phyloP scores from a whole-genome alignment of 2,113 vertebrate genomes.

The Chaenogobius annularis region DNA sequence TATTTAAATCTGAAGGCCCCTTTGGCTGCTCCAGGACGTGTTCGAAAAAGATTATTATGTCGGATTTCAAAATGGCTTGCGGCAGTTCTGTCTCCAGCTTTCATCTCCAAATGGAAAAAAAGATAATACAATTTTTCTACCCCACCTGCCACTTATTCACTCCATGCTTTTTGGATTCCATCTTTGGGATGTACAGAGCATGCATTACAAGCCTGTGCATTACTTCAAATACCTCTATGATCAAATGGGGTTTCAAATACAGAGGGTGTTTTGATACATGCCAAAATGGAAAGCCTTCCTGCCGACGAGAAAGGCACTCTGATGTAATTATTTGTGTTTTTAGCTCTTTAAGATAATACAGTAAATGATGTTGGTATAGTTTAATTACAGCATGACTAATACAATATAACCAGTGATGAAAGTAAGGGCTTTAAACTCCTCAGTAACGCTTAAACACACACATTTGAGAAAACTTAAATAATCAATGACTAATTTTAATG shows the following conservation, averaged over 20 bases:
- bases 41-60: slow-evolving; percentile 75
- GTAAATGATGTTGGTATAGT: background rate
- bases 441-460: no score
- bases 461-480: no score
- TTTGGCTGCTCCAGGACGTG: slow-evolving; percentile 50
- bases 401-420: no score
- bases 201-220: slow-evolving; percentile 6
- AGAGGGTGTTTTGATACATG: slow-evolving; percentile 16
- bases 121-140: slow-evolving; percentile 54
- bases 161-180: slow-evolving; percentile 8
- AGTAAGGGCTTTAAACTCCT: no score
- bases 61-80: slow-evolving; percentile 71
- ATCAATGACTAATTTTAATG: no score
- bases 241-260: slow-evolving; percentile 34
- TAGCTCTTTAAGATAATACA: background rate
- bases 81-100: slow-evolving; percentile 54
- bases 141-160: background rate
- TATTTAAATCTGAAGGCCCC: slow-evolving; percentile 73
- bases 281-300: background rate
- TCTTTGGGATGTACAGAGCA: slow-evolving; percentile 13
- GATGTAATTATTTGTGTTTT: background rate
- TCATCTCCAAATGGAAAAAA: slow-evolving; percentile 74
- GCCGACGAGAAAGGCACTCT: background rate
- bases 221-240: slow-evolving; percentile 10
- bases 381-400: background rate